A percentile compares a stretch with the other conserved stretches of the same genome.
These are phyloP conservation scores for Cotesia typhae DNA, from an alignment of 1,140 invertebrate species.

Conservation along the genomic window DNA sequence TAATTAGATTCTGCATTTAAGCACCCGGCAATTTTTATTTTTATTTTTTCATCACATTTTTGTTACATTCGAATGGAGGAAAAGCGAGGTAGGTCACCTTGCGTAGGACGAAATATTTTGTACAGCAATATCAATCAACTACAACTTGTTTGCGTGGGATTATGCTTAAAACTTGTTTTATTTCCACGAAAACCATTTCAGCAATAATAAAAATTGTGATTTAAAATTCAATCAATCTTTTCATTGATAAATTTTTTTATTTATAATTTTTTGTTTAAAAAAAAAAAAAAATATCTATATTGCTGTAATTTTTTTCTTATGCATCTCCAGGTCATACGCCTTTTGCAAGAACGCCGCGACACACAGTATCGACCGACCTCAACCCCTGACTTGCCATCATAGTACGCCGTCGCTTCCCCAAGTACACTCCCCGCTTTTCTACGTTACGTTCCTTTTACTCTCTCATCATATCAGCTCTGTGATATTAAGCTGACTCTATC, in stretches of 20 bases:
- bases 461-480: not conserved
- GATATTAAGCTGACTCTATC: not conserved
- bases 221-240: too few relatives aligned
- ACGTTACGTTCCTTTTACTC: not conserved
- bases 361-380: slow-evolving; percentile 51
- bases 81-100: slow-evolving; percentile 41
- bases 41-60: not conserved
- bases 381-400: slow-evolving; percentile 27
- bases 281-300: slow-evolving; percentile 34
- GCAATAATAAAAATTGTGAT: too few relatives aligned
- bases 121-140: slow-evolving; percentile 49
- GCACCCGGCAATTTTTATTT: not conserved
- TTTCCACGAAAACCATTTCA: not conserved
- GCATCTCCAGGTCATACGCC: slow-evolving; percentile 46
- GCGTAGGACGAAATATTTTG: slow-evolving; percentile 38
- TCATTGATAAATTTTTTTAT: too few relatives aligned
- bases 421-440: slow-evolving; percentile 21
- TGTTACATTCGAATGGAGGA: slow-evolving; percentile 5
- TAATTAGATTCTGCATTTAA: too few relatives aligned
- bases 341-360: slow-evolving; percentile 49
- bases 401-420: slow-evolving; percentile 28
- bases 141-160: slow-evolving; percentile 48
- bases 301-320: slow-evolving; percentile 20
- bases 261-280: too few relatives aligned
- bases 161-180: slow-evolving; percentile 45